phyloP scores from a whole-genome alignment of 2,797 vertebrate genomes.

The Tolypeutes matacus region DNA sequence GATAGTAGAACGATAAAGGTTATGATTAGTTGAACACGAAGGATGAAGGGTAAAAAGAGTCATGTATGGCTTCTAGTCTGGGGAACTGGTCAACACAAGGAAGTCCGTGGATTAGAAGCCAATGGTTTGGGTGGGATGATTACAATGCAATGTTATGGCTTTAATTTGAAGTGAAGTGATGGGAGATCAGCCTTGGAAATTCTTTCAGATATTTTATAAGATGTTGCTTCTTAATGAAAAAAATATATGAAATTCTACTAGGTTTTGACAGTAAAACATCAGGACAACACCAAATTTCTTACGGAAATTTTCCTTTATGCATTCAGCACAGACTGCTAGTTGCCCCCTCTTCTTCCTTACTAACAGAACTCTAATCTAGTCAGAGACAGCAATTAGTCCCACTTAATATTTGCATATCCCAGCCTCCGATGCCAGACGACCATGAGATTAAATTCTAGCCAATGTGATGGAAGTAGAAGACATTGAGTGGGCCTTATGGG shows the following conservation, averaged over 20 bases:
- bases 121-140: not conserved
- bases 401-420: not conserved
- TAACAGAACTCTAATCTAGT: not conserved
- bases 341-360: not conserved
- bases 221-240: conserved; percentile 23
- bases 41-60: not conserved
- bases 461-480: not conserved
- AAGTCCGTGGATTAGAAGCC: not conserved
- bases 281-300: not conserved
- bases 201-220: conserved; percentile 15
- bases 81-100: not conserved
- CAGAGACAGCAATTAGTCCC: not conserved
- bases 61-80: not conserved
- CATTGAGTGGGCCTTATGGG: not conserved
- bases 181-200: not conserved
- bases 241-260: not conserved
- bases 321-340: not conserved
- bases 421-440: not conserved
- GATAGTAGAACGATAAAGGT: not conserved
- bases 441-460: not conserved
- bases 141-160: not conserved
- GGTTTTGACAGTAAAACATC: not conserved
- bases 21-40: not conserved
- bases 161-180: conserved; percentile 1
- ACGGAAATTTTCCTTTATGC: conserved; percentile 20